phyloP scores from a whole-genome alignment of 2,113 vertebrate species.

The Heloderma charlesbogerti region DNA sequence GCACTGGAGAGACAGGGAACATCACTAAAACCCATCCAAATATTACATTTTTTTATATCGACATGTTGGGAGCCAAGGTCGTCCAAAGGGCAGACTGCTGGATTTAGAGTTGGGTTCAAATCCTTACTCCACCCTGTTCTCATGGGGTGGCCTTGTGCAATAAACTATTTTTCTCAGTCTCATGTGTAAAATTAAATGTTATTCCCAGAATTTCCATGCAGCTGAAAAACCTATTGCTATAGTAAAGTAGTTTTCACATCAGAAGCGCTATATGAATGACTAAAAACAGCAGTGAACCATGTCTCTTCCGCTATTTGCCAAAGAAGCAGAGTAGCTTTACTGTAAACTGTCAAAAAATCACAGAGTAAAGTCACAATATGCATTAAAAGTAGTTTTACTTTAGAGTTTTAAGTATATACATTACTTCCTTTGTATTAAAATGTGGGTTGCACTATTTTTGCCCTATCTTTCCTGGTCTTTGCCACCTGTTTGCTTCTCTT shows the following conservation, averaged over 20 bases:
- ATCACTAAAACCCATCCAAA: neutral
- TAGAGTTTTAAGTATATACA: neutral
- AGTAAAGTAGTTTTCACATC: slow-evolving; percentile 2
- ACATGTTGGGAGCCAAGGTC: neutral
- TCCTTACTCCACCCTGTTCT: neutral
- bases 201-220: neutral
- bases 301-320: neutral
- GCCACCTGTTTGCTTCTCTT: neutral
- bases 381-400: neutral
- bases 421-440: neutral
- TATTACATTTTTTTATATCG: neutral
- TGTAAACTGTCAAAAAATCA: slow-evolving; percentile 9
- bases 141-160: neutral
- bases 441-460: neutral
- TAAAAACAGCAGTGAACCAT: neutral
- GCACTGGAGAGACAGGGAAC: neutral
- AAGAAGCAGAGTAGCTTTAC: neutral
- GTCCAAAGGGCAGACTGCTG: neutral
- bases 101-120: neutral
- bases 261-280: neutral
- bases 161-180: neutral
- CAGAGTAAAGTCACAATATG: slow-evolving; percentile 9
- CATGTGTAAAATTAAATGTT: neutral
- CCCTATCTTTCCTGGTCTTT: neutral
- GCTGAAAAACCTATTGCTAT: neutral